Evolutionary conservation across 2,113 vertebrate genomes (phyloP), one percentile per base, ranked within the genome.

Genomic region (Grus americana): DNA sequence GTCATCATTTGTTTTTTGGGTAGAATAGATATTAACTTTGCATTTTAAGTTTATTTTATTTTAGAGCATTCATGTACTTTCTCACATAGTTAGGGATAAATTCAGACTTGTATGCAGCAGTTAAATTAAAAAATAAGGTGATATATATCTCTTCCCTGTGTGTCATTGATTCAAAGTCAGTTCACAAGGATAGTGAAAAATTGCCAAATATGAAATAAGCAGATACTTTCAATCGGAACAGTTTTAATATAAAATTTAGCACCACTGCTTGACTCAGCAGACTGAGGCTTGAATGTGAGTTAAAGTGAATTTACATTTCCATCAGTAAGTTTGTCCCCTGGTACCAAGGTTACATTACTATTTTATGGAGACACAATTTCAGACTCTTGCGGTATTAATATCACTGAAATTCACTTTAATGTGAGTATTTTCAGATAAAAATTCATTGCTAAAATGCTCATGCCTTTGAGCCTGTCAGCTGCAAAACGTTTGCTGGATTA

Each of bases 401-500:
- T 52, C 14, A 58, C 21, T 21, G 11, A 65, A 78, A 63, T 46
- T 86, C 15, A 24, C 36, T 63, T 79, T 47, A 75, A 82, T 79
- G 12, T 20, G 36, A 46, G 26, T 67, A 79, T 82, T 96, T 94
- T 91, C 40, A 71, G 66, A 71, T 82, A 72, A 91, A 87, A 96
- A 73, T 58, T 96, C 44, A 85, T 92, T 95, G 36, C 62, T 95
- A 91, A 95, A 84, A 58, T 57, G 9, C 54, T 93, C 38, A 47
- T 90, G 46, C 65, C 36, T 86, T 88, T 71, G 57, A 46, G 9
- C 8, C 21, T 23, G 24, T 74, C n/a, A 46, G 23, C 59, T 59
- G 55, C 30, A 95, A 78, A 79, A 71, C 22, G 9, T 82, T 92
- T 81, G 27, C 81, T 97, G 90, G 58, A 80, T 93, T 96, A 83